Evolutionary conservation across 2,888 invertebrate genomes (phyloP).

Genomic region (Phyllotreta cruciferae): DNA sequence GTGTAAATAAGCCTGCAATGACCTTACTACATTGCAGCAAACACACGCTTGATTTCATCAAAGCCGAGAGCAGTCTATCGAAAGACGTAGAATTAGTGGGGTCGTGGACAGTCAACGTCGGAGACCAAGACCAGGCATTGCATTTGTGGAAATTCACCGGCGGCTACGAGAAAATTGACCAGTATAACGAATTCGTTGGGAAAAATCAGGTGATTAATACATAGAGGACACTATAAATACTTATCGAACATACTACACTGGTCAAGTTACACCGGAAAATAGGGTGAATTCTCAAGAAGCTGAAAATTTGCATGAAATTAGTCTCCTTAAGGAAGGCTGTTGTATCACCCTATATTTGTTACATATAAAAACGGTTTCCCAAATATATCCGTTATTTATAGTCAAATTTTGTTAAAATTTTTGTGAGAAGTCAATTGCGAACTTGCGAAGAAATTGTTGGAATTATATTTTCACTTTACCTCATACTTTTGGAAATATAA

Average conservation of each 20-base stretch:
- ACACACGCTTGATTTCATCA: conserved; percentile 78
- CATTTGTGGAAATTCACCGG: conserved; percentile 96
- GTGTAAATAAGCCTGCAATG: not conserved
- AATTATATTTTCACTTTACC: too few relatives aligned
- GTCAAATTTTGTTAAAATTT: too few relatives aligned
- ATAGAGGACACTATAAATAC: not conserved
- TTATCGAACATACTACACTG: conserved; percentile 7
- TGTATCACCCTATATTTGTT: too few relatives aligned
- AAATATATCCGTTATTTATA: too few relatives aligned
- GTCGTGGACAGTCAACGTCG: conserved; percentile 95
- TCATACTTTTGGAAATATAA: too few relatives aligned
- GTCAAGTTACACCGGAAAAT: too few relatives aligned
- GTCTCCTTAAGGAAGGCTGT: too few relatives aligned
- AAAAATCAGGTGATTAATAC: conserved; percentile 68
- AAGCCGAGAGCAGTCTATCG: conserved; percentile 72
- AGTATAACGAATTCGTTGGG: conserved; percentile 73
- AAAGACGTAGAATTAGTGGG: conserved; percentile 85
- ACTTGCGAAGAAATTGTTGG: too few relatives aligned
- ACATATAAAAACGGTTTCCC: too few relatives aligned
- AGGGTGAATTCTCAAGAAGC: too few relatives aligned
- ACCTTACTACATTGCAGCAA: conserved; percentile 65
- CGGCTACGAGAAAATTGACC: conserved; percentile 88
- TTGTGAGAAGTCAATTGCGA: too few relatives aligned
- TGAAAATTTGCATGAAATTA: too few relatives aligned
- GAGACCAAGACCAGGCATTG: conserved; percentile 96